Conservation (phyloP, 2,888 invertebrate genomes). For the Germaria angustata region DNA sequence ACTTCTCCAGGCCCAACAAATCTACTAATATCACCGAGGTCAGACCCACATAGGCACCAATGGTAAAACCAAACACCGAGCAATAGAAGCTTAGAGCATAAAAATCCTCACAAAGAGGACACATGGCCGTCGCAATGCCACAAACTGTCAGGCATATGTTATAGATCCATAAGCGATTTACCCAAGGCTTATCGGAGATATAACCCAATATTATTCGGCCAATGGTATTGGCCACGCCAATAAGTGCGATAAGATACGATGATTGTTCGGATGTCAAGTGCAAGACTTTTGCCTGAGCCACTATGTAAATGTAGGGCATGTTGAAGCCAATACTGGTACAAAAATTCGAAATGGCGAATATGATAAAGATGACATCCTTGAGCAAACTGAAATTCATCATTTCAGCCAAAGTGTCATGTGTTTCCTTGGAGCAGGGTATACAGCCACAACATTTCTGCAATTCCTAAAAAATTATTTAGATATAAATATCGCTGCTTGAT, state of each 20-base stretch:
- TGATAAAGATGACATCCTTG: conserved; percentile 90
- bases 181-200: conserved; percentile 92
- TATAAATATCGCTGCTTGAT: too few species aligned
- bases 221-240: conserved; percentile 93
- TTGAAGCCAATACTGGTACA: conserved; percentile 93
- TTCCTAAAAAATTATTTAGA: conserved; percentile 68
- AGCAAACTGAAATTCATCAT: conserved; percentile 94
- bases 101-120: conserved; percentile 88
- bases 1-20: conserved; percentile 92
- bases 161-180: conserved; percentile 94
- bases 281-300: conserved; percentile 85
- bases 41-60: conserved; percentile 97
- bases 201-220: conserved; percentile 94
- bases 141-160: conserved; percentile 92
- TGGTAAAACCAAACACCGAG: conserved; percentile 91
- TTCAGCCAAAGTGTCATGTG: conserved; percentile 85
- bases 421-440: conserved; percentile 85
- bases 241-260: conserved; percentile 87
- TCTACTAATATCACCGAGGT: conserved; percentile 97
- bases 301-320: conserved; percentile 93
- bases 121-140: conserved; percentile 91
- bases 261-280: conserved; percentile 83
- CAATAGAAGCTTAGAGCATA: conserved; percentile 88
- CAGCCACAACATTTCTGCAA: conserved; percentile 81
- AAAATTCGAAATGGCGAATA: conserved; percentile 96